Evolutionary conservation across 2,888 invertebrate genomes (phyloP).

Genomic region (Euzophera pinguis): DNA sequence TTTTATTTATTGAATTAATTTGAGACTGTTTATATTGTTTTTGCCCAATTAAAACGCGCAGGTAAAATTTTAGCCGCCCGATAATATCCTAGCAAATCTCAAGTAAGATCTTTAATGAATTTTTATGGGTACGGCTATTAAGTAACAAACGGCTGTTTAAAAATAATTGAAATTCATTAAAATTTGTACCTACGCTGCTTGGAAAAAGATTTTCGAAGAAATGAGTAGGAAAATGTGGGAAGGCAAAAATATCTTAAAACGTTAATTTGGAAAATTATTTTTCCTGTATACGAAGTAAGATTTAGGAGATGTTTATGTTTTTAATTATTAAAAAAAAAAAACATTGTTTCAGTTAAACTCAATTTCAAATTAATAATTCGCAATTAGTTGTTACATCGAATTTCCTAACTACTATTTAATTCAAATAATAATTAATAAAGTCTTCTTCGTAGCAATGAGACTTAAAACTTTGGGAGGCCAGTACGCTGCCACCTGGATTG

Average conservation of each 20-base stretch:
- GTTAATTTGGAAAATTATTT: too few relatives aligned
- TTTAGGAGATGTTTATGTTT: too few relatives aligned
- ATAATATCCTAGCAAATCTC: slow-evolving; percentile 17
- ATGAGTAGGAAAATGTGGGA: neutral
- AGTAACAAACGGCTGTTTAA: slow-evolving; percentile 13
- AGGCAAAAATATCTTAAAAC: neutral
- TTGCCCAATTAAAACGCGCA: slow-evolving; percentile 19
- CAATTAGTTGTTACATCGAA: too few relatives aligned
- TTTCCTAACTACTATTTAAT: too few relatives aligned
- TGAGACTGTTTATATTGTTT: slow-evolving; percentile 15
- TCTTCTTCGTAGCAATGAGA: too few relatives aligned
- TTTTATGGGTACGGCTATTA: slow-evolving; percentile 16
- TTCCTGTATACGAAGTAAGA: too few relatives aligned
- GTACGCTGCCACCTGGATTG: too few relatives aligned
- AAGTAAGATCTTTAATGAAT: slow-evolving; percentile 20
- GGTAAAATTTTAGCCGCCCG: slow-evolving; percentile 20
- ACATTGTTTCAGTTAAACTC: too few relatives aligned
- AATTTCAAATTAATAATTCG: too few relatives aligned
- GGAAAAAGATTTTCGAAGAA: neutral
- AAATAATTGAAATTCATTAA: slow-evolving; percentile 15
- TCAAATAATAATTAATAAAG: too few relatives aligned
- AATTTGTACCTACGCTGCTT: neutral
- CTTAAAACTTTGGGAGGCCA: too few relatives aligned
- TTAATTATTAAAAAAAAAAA: too few relatives aligned
- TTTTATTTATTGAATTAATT: slow-evolving; percentile 15